phyloP scores from a whole-genome alignment of 2,797 vertebrate species.

The Labeo calbasu region DNA sequence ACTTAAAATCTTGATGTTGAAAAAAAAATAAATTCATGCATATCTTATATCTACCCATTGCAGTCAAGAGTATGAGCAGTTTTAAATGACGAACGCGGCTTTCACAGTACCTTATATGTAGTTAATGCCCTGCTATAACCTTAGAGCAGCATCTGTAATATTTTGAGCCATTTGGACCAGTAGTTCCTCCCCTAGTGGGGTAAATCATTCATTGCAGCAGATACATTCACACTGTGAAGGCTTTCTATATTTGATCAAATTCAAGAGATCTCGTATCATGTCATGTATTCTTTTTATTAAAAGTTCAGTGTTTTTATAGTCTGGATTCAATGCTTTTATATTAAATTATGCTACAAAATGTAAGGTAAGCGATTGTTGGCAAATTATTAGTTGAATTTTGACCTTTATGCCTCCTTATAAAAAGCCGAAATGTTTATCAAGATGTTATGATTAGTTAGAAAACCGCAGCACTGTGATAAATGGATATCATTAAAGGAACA shows the following conservation, averaged over 20 bases:
- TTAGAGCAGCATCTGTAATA: conserved; percentile 24
- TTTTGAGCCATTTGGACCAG: conserved; percentile 38
- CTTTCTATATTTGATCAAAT: conserved; percentile 6
- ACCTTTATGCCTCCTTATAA: background rate
- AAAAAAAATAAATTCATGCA: background rate
- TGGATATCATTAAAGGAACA: conserved; percentile 30
- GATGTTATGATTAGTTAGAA: conserved; percentile 9
- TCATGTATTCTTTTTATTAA: conserved; percentile 2
- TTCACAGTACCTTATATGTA: background rate
- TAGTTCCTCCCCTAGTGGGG: conserved; percentile 45
- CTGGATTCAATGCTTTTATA: background rate
- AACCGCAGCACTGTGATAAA: conserved; percentile 22
- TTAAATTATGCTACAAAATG: background rate
- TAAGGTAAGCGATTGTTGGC: background rate
- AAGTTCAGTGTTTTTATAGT: background rate
- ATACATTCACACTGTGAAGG: conserved; percentile 19
- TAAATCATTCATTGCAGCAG: conserved; percentile 43
- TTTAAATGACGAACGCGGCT: background rate
- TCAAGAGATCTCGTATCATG: background rate
- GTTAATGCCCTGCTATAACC: background rate
- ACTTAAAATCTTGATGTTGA: background rate
- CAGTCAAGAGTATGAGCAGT: background rate
- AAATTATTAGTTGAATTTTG: background rate
- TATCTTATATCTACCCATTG: background rate
- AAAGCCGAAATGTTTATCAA: conserved; percentile 20